Conservation (phyloP, 2,113 vertebrate species). For the Aegotheles bennettii region DNA sequence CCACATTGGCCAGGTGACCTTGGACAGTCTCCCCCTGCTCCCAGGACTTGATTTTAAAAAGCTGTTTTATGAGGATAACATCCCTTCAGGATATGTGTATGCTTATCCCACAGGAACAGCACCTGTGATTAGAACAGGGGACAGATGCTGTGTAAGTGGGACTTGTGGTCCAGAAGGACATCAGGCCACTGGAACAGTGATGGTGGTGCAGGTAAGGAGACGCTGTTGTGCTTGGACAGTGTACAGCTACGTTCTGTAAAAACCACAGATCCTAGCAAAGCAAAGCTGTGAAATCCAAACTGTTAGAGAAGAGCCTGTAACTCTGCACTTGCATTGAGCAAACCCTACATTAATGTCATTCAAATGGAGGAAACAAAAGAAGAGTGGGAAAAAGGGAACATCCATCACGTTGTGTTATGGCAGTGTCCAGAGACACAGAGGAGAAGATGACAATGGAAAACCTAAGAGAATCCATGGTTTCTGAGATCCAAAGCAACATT, state of each 20-base stretch:
- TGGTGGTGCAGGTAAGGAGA: background rate
- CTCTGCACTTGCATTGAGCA: background rate
- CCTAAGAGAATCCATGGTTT: background rate
- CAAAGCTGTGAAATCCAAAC: background rate
- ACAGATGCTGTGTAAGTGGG: background rate
- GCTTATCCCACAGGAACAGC: background rate
- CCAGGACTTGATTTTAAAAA: background rate
- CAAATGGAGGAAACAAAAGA: background rate
- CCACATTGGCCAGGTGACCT: background rate
- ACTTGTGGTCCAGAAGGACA: background rate
- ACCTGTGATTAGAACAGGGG: background rate
- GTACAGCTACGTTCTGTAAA: background rate
- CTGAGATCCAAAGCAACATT: background rate
- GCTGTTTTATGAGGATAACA: background rate
- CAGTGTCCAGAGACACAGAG: background rate
- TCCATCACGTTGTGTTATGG: background rate
- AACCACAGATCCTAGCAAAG: background rate
- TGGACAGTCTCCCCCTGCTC: background rate
- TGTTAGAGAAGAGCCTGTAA: background rate
- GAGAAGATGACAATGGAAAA: background rate
- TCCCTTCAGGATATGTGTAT: fast-evolving
- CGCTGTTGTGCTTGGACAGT: background rate
- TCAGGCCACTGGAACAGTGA: background rate
- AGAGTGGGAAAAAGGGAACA: background rate
- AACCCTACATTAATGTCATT: background rate